Percentiles rank a stretch among this genome's conserved stretches.
These are phyloP conservation scores for Beroe ovata DNA, from an alignment of 37 sponge, comb jelly and placozoan genomes.

Conservation along the genomic window DNA sequence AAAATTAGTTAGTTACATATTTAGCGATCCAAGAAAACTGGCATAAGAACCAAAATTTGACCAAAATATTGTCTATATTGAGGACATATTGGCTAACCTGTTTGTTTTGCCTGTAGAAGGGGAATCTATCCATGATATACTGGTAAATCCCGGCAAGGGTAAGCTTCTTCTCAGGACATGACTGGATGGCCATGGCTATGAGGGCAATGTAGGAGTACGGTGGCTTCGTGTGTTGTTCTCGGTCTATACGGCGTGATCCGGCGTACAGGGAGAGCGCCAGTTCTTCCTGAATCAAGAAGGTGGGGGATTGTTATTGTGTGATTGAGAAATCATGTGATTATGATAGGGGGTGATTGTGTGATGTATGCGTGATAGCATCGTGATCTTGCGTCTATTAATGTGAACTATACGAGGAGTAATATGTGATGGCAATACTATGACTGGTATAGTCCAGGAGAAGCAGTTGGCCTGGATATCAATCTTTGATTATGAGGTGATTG, in stretches of 20 bases:
- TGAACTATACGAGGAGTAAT: too few species aligned
- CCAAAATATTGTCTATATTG: too few species aligned
- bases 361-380: too few species aligned
- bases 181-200: slow-evolving; percentile 96
- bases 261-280: slow-evolving; percentile 2
- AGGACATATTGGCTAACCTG: slow-evolving; percentile 35
- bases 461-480: too few species aligned
- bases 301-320: not conserved
- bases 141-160: slow-evolving; percentile 96
- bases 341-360: too few species aligned
- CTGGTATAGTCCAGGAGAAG: too few species aligned
- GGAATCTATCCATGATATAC: slow-evolving; percentile 96
- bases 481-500: too few species aligned
- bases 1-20: not conserved
- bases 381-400: too few species aligned
- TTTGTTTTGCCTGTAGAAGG: slow-evolving; percentile 94
- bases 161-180: slow-evolving; percentile 88
- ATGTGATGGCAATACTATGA: too few species aligned
- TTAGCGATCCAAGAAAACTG: too few species aligned
- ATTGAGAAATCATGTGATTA: not conserved
- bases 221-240: slow-evolving; percentile 84
- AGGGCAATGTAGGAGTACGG: slow-evolving; percentile 98
- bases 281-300: slow-evolving; percentile 39
- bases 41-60: too few species aligned
- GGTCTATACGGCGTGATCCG: not conserved